Percentiles rank a stretch among this genome's conserved stretches.
phyloP scores from a whole-genome alignment of 2,113 vertebrate genomes.

The Lampris incognitus region DNA sequence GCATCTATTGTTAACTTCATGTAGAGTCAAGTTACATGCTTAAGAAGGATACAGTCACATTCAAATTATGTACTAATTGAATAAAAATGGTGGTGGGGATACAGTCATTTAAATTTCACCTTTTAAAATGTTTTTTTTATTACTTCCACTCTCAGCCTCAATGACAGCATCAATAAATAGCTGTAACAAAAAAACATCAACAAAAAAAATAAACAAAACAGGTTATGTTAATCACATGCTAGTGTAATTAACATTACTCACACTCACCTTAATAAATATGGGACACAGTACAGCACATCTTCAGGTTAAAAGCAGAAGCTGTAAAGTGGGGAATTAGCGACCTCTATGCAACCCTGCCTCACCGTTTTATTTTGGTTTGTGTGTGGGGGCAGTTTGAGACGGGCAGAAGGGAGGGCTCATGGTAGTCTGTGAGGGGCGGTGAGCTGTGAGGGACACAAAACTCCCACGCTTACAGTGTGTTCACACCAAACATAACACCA shows the following conservation, averaged over 20 bases:
- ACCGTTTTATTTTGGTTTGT: too few species aligned
- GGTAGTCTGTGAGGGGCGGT: too few species aligned
- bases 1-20: too few species aligned
- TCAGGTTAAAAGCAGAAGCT: constrained; percentile 41
- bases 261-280: constrained; percentile 28
- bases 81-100: constrained; percentile 10
- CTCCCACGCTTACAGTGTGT: too few species aligned
- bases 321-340: not conserved
- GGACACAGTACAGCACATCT: constrained; percentile 68
- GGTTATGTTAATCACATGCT: constrained; percentile 22
- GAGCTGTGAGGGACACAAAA: too few species aligned
- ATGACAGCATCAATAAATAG: constrained; percentile 40
- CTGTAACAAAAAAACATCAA: constrained; percentile 15
- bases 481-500: too few species aligned
- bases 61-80: not conserved
- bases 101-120: constrained; percentile 19
- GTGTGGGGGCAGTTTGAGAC: too few species aligned
- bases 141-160: not conserved
- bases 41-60: not conserved
- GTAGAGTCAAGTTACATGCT: too few species aligned
- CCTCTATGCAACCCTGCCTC: too few species aligned
- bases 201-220: constrained; percentile 41
- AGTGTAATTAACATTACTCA: constrained; percentile 45
- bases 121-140: constrained; percentile 45
- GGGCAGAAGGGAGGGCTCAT: too few species aligned